Conservation (phyloP, 1,140 invertebrate genomes). For the Penaeus chinensis region DNA sequence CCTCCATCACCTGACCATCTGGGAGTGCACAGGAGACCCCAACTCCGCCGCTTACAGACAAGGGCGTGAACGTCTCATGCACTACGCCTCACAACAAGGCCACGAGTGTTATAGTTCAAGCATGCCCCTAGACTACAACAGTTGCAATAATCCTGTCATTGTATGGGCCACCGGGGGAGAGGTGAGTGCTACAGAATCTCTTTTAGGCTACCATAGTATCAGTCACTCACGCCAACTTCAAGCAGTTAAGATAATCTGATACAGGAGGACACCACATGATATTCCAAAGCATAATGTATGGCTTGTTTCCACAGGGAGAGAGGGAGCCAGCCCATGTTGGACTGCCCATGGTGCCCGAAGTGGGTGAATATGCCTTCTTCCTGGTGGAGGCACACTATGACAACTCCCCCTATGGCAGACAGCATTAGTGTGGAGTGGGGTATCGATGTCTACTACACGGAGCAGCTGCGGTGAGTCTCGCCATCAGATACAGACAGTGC, state of each 20-base stretch:
- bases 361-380: constrained; percentile 77
- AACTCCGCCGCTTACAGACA: not conserved
- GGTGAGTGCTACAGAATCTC: not conserved
- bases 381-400: constrained; percentile 79
- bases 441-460: constrained; percentile 76
- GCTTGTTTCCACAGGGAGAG: constrained; percentile 68
- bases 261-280: not conserved
- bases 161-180: constrained; percentile 80
- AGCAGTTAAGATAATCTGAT: not conserved
- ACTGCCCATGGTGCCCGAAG: constrained; percentile 76
- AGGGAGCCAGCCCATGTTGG: constrained; percentile 78
- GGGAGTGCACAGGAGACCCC: constrained; percentile 74
- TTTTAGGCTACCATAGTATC: no score
- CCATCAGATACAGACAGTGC: not conserved
- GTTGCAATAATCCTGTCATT: constrained; percentile 81
- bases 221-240: no score
- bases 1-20: constrained; percentile 78
- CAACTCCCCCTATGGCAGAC: constrained; percentile 73
- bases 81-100: constrained; percentile 68
- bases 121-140: constrained; percentile 80
- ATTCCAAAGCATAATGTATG: not conserved
- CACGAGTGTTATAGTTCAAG: constrained; percentile 76
- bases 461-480: constrained; percentile 70
- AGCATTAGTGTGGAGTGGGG: constrained; percentile 78
- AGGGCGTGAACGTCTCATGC: not conserved